phyloP scores from a whole-genome alignment of 2,888 invertebrate genomes.

The Epinotia demarniana region DNA sequence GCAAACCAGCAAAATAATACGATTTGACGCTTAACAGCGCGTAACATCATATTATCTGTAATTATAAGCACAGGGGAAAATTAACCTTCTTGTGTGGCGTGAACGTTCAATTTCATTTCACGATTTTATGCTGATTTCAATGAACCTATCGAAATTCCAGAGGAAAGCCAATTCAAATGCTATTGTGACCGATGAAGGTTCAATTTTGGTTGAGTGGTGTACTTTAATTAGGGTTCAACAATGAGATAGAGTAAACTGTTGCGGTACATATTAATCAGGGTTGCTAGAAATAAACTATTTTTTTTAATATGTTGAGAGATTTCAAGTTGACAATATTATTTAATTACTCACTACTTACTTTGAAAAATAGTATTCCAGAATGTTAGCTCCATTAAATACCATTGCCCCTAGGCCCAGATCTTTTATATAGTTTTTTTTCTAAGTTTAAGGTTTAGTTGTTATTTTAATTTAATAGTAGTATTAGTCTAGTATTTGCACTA shows the following conservation, averaged over 20 bases:
- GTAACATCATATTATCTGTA: constrained; percentile 40
- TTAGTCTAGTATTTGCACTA: too few relatives aligned
- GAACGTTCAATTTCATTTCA: background rate
- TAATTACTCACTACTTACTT: too few relatives aligned
- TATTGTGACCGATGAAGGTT: background rate
- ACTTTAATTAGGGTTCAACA: constrained; percentile 28
- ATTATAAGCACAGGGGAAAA: background rate
- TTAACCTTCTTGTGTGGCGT: background rate
- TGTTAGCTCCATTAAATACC: too few relatives aligned
- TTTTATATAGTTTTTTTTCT: too few relatives aligned
- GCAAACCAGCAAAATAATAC: constrained; percentile 68
- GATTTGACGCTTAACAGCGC: constrained; percentile 63
- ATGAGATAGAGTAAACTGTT: constrained; percentile 2
- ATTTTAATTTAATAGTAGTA: too few relatives aligned
- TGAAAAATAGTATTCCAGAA: too few relatives aligned
- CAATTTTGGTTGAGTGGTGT: background rate
- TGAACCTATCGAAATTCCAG: background rate
- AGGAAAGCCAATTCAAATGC: background rate
- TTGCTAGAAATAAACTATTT: background rate
- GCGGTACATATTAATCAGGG: constrained; percentile 8
- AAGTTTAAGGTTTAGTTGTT: too few relatives aligned
- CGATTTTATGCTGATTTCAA: background rate
- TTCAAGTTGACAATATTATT: background rate
- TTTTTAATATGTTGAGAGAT: background rate
- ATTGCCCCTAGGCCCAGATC: too few relatives aligned